phyloP scores from a whole-genome alignment of 2,888 invertebrate genomes.

The Caenorhabditis sulstoni region DNA sequence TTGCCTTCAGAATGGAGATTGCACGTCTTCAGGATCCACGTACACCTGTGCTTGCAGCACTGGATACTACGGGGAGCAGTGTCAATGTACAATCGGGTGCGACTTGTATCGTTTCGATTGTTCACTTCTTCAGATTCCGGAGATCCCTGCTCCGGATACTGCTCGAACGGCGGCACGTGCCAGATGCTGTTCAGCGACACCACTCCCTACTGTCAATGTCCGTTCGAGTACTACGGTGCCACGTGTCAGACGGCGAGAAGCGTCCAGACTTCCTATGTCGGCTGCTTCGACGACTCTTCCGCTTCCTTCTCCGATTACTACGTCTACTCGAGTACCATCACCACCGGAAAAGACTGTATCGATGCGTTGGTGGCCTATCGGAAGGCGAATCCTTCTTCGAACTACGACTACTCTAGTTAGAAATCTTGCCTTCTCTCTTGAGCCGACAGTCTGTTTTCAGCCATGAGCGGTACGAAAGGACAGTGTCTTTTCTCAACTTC shows the following conservation, averaged over 20 bases:
- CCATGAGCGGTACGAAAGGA: slow-evolving; percentile 54
- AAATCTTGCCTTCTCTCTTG: neutral
- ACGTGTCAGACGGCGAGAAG: slow-evolving; percentile 49
- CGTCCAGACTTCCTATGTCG: slow-evolving; percentile 43
- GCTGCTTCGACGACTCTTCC: slow-evolving; percentile 54
- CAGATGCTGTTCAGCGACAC: slow-evolving; percentile 36
- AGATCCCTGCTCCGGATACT: slow-evolving; percentile 49
- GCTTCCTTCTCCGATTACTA: slow-evolving; percentile 50
- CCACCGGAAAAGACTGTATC: slow-evolving; percentile 48
- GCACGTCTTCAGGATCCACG: slow-evolving; percentile 43
- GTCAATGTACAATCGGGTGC: slow-evolving; percentile 42
- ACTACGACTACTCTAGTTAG: slow-evolving; percentile 49
- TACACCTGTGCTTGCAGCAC: slow-evolving; percentile 46
- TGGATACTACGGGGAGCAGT: slow-evolving; percentile 57
- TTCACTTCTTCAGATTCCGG: slow-evolving; percentile 39
- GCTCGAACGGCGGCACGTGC: slow-evolving; percentile 61
- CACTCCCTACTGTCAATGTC: slow-evolving; percentile 54
- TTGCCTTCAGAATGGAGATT: slow-evolving; percentile 54
- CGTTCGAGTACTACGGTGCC: slow-evolving; percentile 43
- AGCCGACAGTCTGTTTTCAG: slow-evolving; percentile 23
- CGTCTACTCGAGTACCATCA: slow-evolving; percentile 47
- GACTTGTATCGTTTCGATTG: neutral
- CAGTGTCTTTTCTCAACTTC: slow-evolving; percentile 51
- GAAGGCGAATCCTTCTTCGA: slow-evolving; percentile 50
- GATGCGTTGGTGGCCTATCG: slow-evolving; percentile 47